Base-by-base conservation (phyloP, 2,113 vertebrate species). In the Lycaon pictus region DNA sequence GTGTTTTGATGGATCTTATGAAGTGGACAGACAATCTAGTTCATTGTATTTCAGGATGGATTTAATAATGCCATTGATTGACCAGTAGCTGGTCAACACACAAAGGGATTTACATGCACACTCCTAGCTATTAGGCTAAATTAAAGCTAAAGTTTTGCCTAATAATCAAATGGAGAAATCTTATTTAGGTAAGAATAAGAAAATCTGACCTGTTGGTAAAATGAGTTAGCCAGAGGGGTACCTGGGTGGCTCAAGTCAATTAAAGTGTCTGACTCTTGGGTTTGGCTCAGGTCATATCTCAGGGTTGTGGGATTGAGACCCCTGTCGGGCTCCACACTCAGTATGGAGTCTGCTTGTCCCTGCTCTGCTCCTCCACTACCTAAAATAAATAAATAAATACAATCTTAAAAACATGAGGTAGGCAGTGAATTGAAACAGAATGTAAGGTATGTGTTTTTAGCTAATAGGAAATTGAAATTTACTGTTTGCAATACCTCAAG, bases 41-140 rank as follows among this genome's bases (percentile, higher is more conserved):
- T 88, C 56, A 84, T 65, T 76, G 29, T 95, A 65, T 84, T 82
- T 92, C 62, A 88, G 32, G 53, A 65, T 96, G 29, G n/a, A 82
- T 95, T 92, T 56, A 37, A 87, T 15, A 90, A 60, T 86, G 69
- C 32, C 51, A 90, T 87, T 95, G 71, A 94, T 69, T 81, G 62
- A 76, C 16, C 7, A 11, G 25, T 37, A 94, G 43, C 16, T 96
- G 76, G 55, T 88, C 63, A 88, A 58, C 19, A 81, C 10, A 37
- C 29, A 74, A 82, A 83, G n/a, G 29, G 62, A n/a, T 4, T 88
- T 80, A 29, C 5, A 23, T n/a, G 43, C 1, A 51, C 29, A 62
- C 67, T 4, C 3, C 27, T 62, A 81, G 53, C 29, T 53, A 51
- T 43, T 56, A 81, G 80, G 53, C 22, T 83, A 72, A 88, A 82